A percentile compares a stretch with the other conserved stretches of the same genome.
phyloP scores from a whole-genome alignment of 2,113 vertebrate species.

The Macrotus californicus region DNA sequence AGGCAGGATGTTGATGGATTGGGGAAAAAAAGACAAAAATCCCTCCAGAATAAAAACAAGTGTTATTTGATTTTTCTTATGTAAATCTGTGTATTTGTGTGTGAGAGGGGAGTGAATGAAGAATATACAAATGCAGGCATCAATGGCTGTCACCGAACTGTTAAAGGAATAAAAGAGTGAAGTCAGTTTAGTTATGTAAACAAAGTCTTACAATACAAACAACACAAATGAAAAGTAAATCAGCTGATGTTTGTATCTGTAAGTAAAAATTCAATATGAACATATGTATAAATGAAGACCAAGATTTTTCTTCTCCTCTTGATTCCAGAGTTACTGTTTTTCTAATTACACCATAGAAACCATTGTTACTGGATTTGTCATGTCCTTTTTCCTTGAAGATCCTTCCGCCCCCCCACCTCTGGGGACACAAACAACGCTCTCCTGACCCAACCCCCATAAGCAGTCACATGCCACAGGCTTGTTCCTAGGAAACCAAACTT shows the following conservation, averaged over 20 bases:
- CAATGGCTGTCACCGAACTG: background rate
- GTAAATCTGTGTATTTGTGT: background rate
- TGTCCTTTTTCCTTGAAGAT: background rate
- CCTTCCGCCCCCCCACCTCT: background rate
- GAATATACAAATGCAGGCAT: background rate
- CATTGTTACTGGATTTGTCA: background rate
- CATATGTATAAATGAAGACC: background rate
- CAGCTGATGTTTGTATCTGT: background rate
- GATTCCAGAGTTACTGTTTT: background rate
- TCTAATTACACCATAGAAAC: background rate
- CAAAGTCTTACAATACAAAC: background rate
- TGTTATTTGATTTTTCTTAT: background rate
- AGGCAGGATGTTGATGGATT: background rate
- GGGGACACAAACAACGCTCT: background rate
- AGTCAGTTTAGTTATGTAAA: background rate
- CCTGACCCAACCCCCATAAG: background rate
- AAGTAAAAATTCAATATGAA: constrained; percentile 6
- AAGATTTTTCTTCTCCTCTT: background rate
- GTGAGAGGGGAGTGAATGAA: background rate
- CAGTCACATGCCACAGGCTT: background rate
- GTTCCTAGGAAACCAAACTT: background rate
- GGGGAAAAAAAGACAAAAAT: background rate
- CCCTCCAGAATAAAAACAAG: background rate
- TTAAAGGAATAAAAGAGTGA: background rate
- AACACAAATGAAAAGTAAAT: background rate